A percentile compares a stretch with the other conserved stretches of the same genome.
Conservation (phyloP, 2,797 vertebrate species). For the Syndactyla subalaris region DNA sequence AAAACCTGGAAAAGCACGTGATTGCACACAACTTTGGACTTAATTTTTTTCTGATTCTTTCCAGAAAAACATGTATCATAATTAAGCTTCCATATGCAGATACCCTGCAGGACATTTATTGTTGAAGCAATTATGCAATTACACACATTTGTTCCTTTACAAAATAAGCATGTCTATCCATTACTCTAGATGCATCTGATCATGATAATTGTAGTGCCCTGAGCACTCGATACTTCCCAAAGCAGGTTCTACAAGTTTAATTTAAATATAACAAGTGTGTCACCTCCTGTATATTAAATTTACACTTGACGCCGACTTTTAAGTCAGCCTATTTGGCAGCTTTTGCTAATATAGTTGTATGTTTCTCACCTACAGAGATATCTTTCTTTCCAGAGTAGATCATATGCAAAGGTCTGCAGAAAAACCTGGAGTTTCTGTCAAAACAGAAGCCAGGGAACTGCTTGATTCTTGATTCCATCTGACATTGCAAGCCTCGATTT, state of each 20-base stretch:
- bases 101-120: neutral
- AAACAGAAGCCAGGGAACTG: neutral
- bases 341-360: slow-evolving; percentile 28
- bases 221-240: neutral
- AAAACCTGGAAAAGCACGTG: neutral
- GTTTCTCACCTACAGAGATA: slow-evolving; percentile 18
- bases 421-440: slow-evolving; percentile 26
- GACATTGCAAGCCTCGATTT: neutral
- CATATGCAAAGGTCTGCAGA: slow-evolving; percentile 10
- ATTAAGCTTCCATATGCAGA: neutral
- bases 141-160: neutral
- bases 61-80: neutral
- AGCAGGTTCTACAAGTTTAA: neutral
- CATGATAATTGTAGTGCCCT: neutral
- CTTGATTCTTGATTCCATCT: neutral
- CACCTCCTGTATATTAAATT: slow-evolving; percentile 3
- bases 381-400: neutral
- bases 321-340: slow-evolving; percentile 8
- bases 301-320: slow-evolving; percentile 13
- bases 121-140: slow-evolving; percentile 25
- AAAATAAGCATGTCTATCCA: neutral
- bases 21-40: neutral
- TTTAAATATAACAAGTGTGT: slow-evolving; percentile 25
- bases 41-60: neutral
- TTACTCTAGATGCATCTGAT: neutral